Conservation (phyloP, 2,888 invertebrate species). For the Epiblema foenella region DNA sequence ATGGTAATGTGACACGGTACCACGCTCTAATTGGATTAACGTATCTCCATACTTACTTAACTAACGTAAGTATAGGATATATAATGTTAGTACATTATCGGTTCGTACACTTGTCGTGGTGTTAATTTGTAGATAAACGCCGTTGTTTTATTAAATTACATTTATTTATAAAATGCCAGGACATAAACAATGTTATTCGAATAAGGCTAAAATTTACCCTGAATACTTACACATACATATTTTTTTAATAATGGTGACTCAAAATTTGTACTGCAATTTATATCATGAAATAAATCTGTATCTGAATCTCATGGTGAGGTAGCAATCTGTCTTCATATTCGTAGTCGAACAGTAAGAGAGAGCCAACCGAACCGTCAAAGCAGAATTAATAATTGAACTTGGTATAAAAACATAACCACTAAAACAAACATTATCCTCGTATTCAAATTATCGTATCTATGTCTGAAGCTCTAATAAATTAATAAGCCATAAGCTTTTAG, state of each 20-base stretch:
- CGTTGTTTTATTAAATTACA: constrained; percentile 31
- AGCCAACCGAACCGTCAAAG: background rate
- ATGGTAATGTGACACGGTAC: constrained; percentile 43
- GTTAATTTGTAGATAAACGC: constrained; percentile 31
- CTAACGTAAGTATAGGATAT: constrained; percentile 26
- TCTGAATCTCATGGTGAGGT: no score
- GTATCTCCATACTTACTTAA: constrained; percentile 31
- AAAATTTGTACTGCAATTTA: no score
- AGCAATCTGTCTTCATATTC: background rate
- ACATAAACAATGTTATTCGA: background rate
- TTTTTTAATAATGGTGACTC: background rate
- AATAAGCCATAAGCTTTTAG: constrained; percentile 38
- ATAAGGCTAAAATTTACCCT: background rate
- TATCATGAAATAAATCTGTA: no score
- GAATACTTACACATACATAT: background rate
- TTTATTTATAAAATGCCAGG: background rate
- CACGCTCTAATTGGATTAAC: constrained; percentile 43
- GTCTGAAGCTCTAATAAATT: constrained; percentile 36
- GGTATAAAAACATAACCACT: constrained; percentile 44
- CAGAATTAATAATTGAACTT: background rate
- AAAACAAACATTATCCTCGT: constrained; percentile 27
- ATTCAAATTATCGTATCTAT: constrained; percentile 16
- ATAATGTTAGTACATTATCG: constrained; percentile 40
- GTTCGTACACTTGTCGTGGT: constrained; percentile 33
- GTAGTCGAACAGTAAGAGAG: background rate